phyloP scores from a whole-genome alignment of 1,140 invertebrate species.

The Cylas formicarius region DNA sequence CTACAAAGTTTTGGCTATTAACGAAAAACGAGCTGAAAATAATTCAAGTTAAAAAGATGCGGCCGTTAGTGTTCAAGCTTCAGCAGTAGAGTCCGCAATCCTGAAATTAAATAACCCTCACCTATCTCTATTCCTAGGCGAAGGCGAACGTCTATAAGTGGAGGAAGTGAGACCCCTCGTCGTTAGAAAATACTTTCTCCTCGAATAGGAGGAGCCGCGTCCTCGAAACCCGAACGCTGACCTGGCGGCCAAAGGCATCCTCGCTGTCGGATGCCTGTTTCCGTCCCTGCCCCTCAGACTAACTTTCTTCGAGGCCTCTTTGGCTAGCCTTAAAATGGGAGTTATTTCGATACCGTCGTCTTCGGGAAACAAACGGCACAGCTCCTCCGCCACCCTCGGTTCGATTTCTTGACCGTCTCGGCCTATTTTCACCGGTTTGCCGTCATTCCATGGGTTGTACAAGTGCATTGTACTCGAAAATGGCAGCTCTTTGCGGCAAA shows the following conservation, averaged over 20 bases:
- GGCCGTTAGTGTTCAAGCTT: background rate
- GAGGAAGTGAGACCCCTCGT: constrained; percentile 44
- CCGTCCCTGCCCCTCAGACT: constrained; percentile 47
- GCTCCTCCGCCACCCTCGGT: constrained; percentile 85
- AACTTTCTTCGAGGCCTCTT: constrained; percentile 67
- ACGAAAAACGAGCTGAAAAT: constrained; percentile 1
- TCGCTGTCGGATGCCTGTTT: constrained; percentile 46
- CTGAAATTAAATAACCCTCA: constrained; percentile 12
- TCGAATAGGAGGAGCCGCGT: constrained; percentile 41
- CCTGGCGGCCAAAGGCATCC: constrained; percentile 40
- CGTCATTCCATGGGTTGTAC: constrained; percentile 97
- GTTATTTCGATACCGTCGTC: constrained; percentile 91
- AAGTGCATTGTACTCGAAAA: constrained; percentile 89
- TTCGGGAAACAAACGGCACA: constrained; percentile 89
- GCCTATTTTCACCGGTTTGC: constrained; percentile 97
- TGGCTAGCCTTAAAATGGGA: constrained; percentile 80
- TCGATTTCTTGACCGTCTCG: constrained; percentile 98
- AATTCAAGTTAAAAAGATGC: constrained; percentile 4
- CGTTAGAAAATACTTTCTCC: constrained; percentile 47
- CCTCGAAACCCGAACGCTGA: constrained; percentile 38
- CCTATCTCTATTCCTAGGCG: constrained; percentile 44
- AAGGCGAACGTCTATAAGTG: constrained; percentile 52
- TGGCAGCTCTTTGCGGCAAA: constrained; percentile 87
- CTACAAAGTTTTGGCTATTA: constrained; percentile 7
- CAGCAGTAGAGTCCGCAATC: background rate